Base-by-base conservation (phyloP, 2,113 vertebrate species). In the Vombatus ursinus region DNA sequence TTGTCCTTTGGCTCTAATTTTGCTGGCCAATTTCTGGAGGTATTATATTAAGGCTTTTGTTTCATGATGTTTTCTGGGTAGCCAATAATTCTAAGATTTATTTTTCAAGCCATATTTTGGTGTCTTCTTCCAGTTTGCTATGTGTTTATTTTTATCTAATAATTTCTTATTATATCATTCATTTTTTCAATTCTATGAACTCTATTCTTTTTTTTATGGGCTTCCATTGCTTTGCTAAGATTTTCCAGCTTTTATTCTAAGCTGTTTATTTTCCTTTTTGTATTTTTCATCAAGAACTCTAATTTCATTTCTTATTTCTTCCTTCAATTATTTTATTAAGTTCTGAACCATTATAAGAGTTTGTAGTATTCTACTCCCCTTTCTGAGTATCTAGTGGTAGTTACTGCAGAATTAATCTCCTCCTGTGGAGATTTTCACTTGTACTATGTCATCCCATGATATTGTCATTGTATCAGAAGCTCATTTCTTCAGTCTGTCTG, bases 1-100 rank as follows among this genome's bases (percentile, higher is more conserved):
- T 84, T 84, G 51, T 68, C 24, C 48, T 90, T 77, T 92, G 44
- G 57, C 91, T 53, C 90, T 96, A 93, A 96, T n/a, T 8, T 5
- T 44, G 5, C 68, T n/a, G 5, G 19, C 0, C n/a, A 84, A 84
- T 84, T 84, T 84, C 37, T 44, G 44, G 68, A 84, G 26, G 68
- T 44, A 44, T n/a, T 77, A n/a, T 44, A 44, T 19, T 84, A 19
- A 44, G 68, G n/a, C 10, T 84, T 84, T 84, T 84, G 61, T 84
- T 84, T 84, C 19, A 44, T 84, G 19, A 44, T 84, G n/a, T 84
- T 84, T 84, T 23, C 68, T 44, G n/a, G 31, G 68, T 44, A 84
- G 68, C 7, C n/a, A 84, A 44, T 44, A 3, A 84, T 84, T 44
- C 7, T 44, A 44, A 84, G n/a, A 22, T 84, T 23, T 1, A 84